Evolutionary conservation across 2,797 vertebrate species (phyloP).

Genomic region (Avahi laniger): DNA sequence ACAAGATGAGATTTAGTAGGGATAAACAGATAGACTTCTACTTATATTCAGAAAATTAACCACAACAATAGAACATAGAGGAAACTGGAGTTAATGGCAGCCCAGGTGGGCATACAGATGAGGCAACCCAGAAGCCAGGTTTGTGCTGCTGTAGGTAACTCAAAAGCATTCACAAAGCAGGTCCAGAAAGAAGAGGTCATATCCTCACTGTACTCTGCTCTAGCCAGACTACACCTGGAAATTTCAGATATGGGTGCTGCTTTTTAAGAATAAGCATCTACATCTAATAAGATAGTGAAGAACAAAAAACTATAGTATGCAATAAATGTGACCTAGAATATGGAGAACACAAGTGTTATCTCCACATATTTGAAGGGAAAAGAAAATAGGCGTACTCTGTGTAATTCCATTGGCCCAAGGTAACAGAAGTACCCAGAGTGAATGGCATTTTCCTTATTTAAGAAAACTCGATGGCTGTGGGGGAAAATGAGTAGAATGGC

Average conservation of each 20-base stretch:
- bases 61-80: background rate
- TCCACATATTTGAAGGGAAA: background rate
- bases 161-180: background rate
- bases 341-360: background rate
- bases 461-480: background rate
- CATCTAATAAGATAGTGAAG: background rate
- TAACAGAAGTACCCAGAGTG: background rate
- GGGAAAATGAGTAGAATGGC: background rate
- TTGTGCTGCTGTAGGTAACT: background rate
- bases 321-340: background rate
- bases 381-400: background rate
- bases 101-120: background rate
- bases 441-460: background rate
- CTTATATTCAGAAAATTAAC: conserved; percentile 14
- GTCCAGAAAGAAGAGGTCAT: background rate
- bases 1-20: background rate
- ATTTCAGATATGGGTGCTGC: background rate
- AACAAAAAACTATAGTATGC: background rate
- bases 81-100: background rate
- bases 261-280: background rate
- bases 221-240: background rate
- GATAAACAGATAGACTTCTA: background rate
- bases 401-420: background rate
- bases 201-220: background rate
- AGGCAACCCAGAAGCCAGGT: background rate